A percentile compares a stretch with the other conserved stretches of the same genome.
These are phyloP conservation scores for Tetanocera ferruginea DNA, from an alignment of 2,888 invertebrate species.

Conservation along the genomic window DNA sequence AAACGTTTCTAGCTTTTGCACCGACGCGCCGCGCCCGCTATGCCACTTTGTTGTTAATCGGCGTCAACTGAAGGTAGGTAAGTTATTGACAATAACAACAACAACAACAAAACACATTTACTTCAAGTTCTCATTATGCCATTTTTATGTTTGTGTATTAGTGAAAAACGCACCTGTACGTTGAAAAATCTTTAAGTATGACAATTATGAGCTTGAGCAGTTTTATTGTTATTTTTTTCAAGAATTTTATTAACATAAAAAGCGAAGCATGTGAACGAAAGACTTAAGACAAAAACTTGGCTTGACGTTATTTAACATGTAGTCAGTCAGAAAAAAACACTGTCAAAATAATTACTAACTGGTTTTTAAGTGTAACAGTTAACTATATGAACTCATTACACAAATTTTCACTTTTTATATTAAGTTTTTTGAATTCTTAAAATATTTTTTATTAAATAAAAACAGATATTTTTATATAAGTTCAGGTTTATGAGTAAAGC, in stretches of 20 bases:
- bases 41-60: neutral
- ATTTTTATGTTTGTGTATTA: neutral
- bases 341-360: too few species aligned
- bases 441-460: too few species aligned
- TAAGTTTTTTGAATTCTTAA: too few species aligned
- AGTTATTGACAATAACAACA: constrained; percentile 21
- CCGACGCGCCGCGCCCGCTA: neutral
- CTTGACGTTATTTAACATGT: neutral
- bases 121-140: neutral
- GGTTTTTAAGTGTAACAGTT: too few species aligned
- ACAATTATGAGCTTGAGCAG: neutral
- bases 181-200: neutral
- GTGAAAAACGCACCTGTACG: constrained; percentile 16
- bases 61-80: constrained; percentile 34
- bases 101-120: neutral
- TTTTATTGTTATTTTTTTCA: neutral
- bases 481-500: too few species aligned
- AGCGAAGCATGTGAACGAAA: neutral
- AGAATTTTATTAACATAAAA: neutral
- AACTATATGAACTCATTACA: too few species aligned
- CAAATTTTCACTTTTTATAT: too few species aligned
- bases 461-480: too few species aligned
- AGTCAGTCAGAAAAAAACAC: too few species aligned
- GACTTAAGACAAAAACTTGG: constrained; percentile 23
- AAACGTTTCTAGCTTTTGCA: constrained; percentile 6